These are phyloP conservation scores for Hyposoter dolosus DNA, from an alignment of 2,888 invertebrate species.

Conservation along the genomic window DNA sequence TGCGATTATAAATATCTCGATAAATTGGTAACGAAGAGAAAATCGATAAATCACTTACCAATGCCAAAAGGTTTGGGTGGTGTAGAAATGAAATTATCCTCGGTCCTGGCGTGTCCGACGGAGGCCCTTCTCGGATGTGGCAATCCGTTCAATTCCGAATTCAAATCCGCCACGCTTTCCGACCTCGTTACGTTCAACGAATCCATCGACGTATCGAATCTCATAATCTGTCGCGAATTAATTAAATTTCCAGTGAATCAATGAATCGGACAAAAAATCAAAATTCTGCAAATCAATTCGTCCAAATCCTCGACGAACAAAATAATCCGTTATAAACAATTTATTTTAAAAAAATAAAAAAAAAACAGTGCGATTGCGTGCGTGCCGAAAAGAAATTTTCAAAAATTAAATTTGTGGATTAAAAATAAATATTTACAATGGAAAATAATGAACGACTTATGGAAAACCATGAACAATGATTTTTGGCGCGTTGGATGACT, in stretches of 20 bases:
- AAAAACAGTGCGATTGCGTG: background rate
- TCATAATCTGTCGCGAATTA: slow-evolving; percentile 88
- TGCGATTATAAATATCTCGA: slow-evolving; percentile 1
- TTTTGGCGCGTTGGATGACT: background rate
- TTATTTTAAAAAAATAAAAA: too few relatives aligned
- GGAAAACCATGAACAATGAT: background rate
- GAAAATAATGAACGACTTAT: background rate
- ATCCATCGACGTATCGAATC: slow-evolving; percentile 92
- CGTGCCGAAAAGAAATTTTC: background rate
- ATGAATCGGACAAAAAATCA: background rate
- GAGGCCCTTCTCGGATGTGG: slow-evolving; percentile 80
- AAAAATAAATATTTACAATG: background rate
- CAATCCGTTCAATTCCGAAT: slow-evolving; percentile 87
- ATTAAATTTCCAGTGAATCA: background rate
- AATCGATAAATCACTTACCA: slow-evolving; percentile 88
- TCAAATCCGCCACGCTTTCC: slow-evolving; percentile 94
- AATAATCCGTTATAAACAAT: background rate
- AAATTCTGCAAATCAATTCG: background rate
- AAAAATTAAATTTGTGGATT: background rate
- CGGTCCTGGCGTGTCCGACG: slow-evolving; percentile 80
- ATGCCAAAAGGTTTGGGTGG: slow-evolving; percentile 93
- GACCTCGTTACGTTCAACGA: slow-evolving; percentile 92
- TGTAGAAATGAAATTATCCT: slow-evolving; percentile 84
- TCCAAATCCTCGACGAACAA: slow-evolving; percentile 7
- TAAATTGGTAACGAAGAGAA: slow-evolving; percentile 80